These are phyloP conservation scores for Meriones unguiculatus DNA, from an alignment of 2,113 vertebrate genomes.

Conservation along the genomic window DNA sequence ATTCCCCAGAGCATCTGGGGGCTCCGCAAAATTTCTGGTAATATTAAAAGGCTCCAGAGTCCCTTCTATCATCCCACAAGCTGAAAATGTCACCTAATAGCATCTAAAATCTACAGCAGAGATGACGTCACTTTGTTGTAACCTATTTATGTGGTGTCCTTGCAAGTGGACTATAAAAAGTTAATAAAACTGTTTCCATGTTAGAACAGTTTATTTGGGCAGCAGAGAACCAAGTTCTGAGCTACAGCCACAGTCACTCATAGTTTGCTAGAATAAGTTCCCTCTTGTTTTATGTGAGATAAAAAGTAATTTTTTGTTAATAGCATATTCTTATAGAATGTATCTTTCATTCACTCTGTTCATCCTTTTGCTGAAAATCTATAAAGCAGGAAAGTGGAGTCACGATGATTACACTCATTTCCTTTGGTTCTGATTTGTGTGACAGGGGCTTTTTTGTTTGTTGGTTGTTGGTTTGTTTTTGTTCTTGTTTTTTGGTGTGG, in stretches of 20 bases:
- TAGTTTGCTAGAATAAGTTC: not conserved
- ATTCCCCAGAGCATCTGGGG: not conserved
- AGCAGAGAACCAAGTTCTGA: not conserved
- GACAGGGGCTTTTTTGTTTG: not conserved
- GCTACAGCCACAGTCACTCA: not conserved
- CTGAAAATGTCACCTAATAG: not conserved
- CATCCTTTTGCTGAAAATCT: conserved; percentile 11
- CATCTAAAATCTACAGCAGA: not conserved
- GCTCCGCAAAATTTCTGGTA: not conserved
- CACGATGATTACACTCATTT: not conserved
- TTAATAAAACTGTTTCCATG: not conserved
- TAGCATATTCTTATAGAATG: not conserved
- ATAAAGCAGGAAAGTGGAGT: not conserved
- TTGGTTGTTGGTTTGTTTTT: not conserved
- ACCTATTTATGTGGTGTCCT: not conserved
- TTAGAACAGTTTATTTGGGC: too few species aligned
- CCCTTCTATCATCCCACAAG: not conserved
- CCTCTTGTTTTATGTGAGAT: not conserved
- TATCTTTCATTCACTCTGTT: not conserved
- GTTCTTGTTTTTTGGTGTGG: not conserved
- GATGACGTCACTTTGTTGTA: not conserved
- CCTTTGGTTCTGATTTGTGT: not conserved
- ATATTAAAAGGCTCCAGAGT: not conserved
- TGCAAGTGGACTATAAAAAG: not conserved
- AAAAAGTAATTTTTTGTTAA: not conserved